A percentile compares a stretch with the other conserved stretches of the same genome.
Conservation (phyloP, 2,888 invertebrate species). For the Agrilus cyanescens region DNA sequence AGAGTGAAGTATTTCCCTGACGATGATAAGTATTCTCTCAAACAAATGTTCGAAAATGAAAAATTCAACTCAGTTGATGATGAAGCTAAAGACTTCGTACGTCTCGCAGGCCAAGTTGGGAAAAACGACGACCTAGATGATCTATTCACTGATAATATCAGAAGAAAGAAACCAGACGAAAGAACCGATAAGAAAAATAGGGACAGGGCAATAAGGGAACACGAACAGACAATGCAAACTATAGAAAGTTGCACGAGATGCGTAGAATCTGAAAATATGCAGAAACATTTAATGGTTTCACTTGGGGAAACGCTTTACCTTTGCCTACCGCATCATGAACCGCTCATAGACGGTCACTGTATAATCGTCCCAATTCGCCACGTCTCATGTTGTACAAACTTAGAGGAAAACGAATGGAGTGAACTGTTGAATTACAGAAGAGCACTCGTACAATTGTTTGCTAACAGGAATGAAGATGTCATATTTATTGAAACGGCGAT, state of each 20-base stretch:
- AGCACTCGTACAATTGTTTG: constrained; percentile 68
- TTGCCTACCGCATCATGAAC: constrained; percentile 66
- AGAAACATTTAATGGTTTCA: constrained; percentile 75
- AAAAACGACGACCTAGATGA: constrained; percentile 73
- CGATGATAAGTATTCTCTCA: constrained; percentile 77
- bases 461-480: constrained; percentile 59
- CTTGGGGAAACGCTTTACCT: constrained; percentile 76
- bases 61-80: constrained; percentile 71
- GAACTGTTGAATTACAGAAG: constrained; percentile 74
- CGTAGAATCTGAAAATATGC: constrained; percentile 64
- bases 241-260: constrained; percentile 76
- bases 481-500: constrained; percentile 86
- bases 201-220: constrained; percentile 59
- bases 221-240: constrained; percentile 53
- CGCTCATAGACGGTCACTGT: constrained; percentile 77
- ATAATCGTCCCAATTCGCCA: constrained; percentile 78
- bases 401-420: constrained; percentile 92
- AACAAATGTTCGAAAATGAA: constrained; percentile 74
- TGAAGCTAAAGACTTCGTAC: constrained; percentile 67
- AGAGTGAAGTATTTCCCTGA: constrained; percentile 76
- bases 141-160: constrained; percentile 68
- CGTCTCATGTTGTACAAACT: constrained; percentile 59
- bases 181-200: constrained; percentile 51
- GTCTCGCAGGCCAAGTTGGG: constrained; percentile 54
- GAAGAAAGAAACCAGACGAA: constrained; percentile 47